phyloP scores from a whole-genome alignment of 2,888 invertebrate species.

The Lochmaea capreae region DNA sequence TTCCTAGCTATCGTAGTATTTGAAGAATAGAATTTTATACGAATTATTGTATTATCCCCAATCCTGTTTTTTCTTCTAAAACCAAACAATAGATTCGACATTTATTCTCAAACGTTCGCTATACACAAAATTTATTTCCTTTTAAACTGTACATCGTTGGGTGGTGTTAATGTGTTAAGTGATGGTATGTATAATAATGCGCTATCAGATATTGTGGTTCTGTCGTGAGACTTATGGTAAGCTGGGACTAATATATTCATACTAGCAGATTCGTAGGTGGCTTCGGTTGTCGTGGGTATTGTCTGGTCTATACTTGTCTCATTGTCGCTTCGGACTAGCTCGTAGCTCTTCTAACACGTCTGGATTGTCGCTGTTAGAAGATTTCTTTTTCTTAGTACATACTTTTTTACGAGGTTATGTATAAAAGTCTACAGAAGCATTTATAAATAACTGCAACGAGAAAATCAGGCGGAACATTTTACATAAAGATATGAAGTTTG shows the following conservation, averaged over 20 bases:
- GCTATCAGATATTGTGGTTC: conserved; percentile 48
- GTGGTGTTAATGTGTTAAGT: conserved; percentile 47
- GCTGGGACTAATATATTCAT: conserved; percentile 63
- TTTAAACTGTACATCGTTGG: conserved; percentile 40
- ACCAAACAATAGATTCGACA: too few relatives aligned
- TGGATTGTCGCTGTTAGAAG: conserved; percentile 48
- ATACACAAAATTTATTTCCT: conserved; percentile 39
- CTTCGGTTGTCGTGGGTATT: conserved; percentile 54
- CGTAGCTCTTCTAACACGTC: conserved; percentile 53
- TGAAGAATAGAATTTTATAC: too few relatives aligned
- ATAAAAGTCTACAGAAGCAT: neutral
- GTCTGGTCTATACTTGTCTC: conserved; percentile 55
- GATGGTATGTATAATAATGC: conserved; percentile 50
- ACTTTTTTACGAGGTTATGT: conserved; percentile 6
- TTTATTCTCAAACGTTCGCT: neutral
- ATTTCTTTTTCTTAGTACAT: conserved; percentile 39
- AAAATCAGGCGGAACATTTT: too few relatives aligned
- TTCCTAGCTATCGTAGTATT: too few relatives aligned
- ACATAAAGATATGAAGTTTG: too few relatives aligned
- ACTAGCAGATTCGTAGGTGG: conserved; percentile 58
- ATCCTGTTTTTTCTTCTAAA: too few relatives aligned
- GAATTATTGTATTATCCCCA: too few relatives aligned
- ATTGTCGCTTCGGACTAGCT: conserved; percentile 54
- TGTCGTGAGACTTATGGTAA: conserved; percentile 60
- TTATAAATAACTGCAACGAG: too few relatives aligned